Conservation (phyloP, 2,888 invertebrate genomes). For the Drosophila meridiana region DNA sequence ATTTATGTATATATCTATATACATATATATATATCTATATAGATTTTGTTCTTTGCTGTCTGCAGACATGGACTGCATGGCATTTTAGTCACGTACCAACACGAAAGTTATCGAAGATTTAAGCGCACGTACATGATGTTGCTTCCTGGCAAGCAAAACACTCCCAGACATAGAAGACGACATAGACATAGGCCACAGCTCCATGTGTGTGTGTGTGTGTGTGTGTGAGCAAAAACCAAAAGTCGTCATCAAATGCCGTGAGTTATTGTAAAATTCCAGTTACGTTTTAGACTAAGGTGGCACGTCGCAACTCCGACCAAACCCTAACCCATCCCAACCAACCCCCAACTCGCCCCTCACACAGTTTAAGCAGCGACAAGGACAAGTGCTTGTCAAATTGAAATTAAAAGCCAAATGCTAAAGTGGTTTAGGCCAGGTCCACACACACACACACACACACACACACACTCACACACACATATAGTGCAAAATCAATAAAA, state of each 20-base stretch:
- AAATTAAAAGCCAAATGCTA: conserved; percentile 76
- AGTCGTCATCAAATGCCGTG: conserved; percentile 76
- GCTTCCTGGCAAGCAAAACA: conserved; percentile 53
- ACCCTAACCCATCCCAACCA: neutral
- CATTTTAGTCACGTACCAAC: conserved; percentile 75
- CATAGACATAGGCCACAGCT: conserved; percentile 14
- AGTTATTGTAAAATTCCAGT: conserved; percentile 74
- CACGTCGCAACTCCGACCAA: conserved; percentile 25
- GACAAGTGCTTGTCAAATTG: conserved; percentile 74
- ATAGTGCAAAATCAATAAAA: conserved; percentile 68
- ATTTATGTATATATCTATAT: neutral
- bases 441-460: conserved; percentile 7
- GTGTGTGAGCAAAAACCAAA: conserved; percentile 34
- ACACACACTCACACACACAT: conserved; percentile 15
- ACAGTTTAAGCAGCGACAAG: conserved; percentile 16
- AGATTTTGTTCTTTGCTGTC: conserved; percentile 10
- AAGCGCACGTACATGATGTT: conserved; percentile 76
- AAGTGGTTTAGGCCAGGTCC: conserved; percentile 38
- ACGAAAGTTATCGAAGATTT: conserved; percentile 78
- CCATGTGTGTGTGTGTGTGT: neutral
- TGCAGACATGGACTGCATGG: conserved; percentile 52
- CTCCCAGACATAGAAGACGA: conserved; percentile 3
- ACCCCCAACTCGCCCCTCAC: neutral
- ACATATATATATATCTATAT: neutral
- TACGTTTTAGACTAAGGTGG: conserved; percentile 35